Conservation (phyloP, 1,140 invertebrate species). For the Lucilia sericata region DNA sequence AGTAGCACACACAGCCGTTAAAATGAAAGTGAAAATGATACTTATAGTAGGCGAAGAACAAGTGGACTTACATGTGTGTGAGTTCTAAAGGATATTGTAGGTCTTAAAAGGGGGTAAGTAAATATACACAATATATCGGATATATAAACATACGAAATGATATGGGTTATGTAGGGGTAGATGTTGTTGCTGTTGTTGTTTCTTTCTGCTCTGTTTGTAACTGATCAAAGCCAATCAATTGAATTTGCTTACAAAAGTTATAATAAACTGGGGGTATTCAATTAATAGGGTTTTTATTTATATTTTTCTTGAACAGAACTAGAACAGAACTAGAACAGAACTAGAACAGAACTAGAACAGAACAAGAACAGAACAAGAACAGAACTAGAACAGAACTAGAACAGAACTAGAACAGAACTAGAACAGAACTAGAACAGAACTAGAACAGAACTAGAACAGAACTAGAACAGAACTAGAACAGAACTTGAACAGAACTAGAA, state of each 20-base stretch:
- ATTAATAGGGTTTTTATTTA: too few species aligned
- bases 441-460: neutral
- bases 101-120: too few species aligned
- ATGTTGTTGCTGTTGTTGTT: neutral
- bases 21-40: neutral
- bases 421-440: neutral
- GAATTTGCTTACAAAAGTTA: neutral
- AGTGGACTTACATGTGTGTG: too few species aligned
- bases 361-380: neutral
- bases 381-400: neutral
- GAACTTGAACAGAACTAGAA: too few species aligned
- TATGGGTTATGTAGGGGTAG: neutral
- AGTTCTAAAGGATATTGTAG: too few species aligned
- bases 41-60: too few species aligned
- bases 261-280: neutral
- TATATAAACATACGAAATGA: too few species aligned
- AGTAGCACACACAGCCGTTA: neutral
- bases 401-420: neutral
- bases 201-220: neutral
- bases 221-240: constrained; percentile 23
- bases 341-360: neutral
- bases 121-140: too few species aligned
- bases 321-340: too few species aligned
- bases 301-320: too few species aligned
- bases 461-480: too few species aligned